These are phyloP conservation scores for Chrysogorgia sp. DNA, from an alignment of 92 coral and sea anemone species.

Conservation along the genomic window DNA sequence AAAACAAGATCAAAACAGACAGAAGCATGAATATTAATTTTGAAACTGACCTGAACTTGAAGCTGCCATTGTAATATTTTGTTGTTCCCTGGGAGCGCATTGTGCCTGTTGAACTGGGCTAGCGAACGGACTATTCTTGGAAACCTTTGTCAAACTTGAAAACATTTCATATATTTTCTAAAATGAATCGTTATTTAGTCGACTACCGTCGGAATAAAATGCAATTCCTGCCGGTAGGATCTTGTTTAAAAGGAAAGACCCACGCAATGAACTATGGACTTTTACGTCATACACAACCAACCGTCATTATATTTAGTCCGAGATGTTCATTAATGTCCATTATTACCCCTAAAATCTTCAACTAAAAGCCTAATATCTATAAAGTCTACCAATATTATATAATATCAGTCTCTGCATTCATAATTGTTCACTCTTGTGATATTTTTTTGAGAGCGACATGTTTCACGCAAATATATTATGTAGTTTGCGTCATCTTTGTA, in stretches of 20 bases:
- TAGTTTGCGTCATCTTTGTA: too few relatives aligned
- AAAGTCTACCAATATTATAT: too few relatives aligned
- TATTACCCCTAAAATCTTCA: neutral
- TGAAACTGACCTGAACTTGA: slow-evolving; percentile 73
- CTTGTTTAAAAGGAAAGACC: neutral
- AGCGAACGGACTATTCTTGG: slow-evolving; percentile 86
- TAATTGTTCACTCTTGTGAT: too few relatives aligned
- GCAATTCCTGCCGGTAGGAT: neutral
- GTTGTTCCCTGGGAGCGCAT: slow-evolving; percentile 56
- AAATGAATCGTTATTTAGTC: neutral
- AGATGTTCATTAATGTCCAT: too few relatives aligned
- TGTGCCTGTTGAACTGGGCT: slow-evolving; percentile 74
- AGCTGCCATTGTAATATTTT: slow-evolving; percentile 75
- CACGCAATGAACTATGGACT: slow-evolving; percentile 49
- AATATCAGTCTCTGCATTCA: too few relatives aligned
- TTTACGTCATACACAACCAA: slow-evolving; percentile 14
- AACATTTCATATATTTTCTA: slow-evolving; percentile 64
- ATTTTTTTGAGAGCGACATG: too few relatives aligned
- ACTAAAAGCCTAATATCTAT: too few relatives aligned
- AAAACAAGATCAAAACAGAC: neutral
- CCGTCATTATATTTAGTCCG: neutral
- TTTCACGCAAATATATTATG: too few relatives aligned
- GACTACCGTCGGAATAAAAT: neutral
- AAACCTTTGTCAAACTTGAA: slow-evolving; percentile 81
- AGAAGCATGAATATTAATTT: slow-evolving; percentile 1